Percentiles rank a stretch among this genome's conserved stretches.
Conservation (phyloP, 2,888 invertebrate genomes). For the Nephrotoma flavescens region DNA sequence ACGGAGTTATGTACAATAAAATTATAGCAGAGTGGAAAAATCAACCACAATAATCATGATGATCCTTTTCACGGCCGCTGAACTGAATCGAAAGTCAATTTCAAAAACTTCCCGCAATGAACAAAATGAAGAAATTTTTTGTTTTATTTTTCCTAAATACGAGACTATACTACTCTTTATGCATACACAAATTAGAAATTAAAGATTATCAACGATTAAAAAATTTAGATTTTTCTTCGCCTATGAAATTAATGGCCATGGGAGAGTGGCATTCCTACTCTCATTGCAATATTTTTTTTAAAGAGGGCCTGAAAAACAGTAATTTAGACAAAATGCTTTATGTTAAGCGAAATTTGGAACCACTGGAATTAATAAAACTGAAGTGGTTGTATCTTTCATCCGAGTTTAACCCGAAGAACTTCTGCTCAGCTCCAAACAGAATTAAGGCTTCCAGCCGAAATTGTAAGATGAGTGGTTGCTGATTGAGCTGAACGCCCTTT, state of each 20-base stretch:
- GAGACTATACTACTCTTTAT: conserved; percentile 13
- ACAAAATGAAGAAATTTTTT: neutral
- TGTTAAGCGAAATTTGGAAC: too few species aligned
- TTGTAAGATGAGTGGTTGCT: too few species aligned
- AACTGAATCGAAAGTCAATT: conserved; percentile 39
- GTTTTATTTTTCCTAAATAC: conserved; percentile 30
- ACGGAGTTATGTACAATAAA: neutral
- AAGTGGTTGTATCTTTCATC: too few species aligned
- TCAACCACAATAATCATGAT: neutral
- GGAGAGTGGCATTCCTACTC: too few species aligned
- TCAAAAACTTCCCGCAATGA: conserved; percentile 31
- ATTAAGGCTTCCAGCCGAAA: too few species aligned
- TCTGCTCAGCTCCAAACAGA: too few species aligned
- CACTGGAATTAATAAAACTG: too few species aligned
- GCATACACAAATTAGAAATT: neutral
- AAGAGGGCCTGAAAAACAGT: too few species aligned
- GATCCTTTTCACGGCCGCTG: conserved; percentile 30
- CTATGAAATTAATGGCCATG: neutral
- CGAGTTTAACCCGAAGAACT: too few species aligned
- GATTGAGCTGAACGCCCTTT: too few species aligned
- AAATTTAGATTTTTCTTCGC: neutral
- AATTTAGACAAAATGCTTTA: too few species aligned
- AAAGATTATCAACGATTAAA: neutral
- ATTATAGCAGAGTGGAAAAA: neutral
- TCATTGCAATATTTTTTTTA: too few species aligned